These are phyloP conservation scores for Eueides isabella DNA, from an alignment of 1,140 invertebrate genomes.

Conservation along the genomic window DNA sequence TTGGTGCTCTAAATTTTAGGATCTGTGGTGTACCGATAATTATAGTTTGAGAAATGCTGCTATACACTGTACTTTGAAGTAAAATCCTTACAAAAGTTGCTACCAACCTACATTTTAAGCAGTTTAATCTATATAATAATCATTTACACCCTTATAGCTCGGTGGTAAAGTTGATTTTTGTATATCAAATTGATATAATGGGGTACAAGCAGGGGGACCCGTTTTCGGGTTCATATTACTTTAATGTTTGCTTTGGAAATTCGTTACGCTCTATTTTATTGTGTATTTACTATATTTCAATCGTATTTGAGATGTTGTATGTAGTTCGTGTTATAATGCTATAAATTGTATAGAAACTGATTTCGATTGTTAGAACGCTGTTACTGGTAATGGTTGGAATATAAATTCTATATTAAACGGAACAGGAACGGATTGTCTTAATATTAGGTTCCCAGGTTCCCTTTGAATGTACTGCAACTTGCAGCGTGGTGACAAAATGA, in stretches of 20 bases:
- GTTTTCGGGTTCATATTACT: conserved; percentile 66
- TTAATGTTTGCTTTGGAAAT: conserved; percentile 80
- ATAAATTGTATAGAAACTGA: conserved; percentile 25
- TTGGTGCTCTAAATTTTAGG: no score
- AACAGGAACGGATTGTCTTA: no score
- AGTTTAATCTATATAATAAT: not conserved
- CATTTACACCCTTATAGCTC: not conserved
- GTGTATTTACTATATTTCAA: conserved; percentile 57
- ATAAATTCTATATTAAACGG: no score
- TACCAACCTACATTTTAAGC: conserved; percentile 7
- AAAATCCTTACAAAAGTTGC: not conserved
- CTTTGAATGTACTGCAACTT: no score
- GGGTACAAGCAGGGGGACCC: conserved; percentile 55
- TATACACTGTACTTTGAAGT: not conserved
- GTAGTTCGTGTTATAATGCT: conserved; percentile 36
- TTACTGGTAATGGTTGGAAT: not conserved
- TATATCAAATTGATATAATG: not conserved
- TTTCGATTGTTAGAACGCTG: not conserved
- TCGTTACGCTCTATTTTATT: conserved; percentile 75
- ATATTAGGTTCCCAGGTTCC: no score
- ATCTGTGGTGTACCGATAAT: not conserved
- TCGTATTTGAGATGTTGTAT: conserved; percentile 37
- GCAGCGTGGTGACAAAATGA: no score
- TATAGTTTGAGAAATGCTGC: not conserved
- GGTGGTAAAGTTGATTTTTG: not conserved